These are phyloP conservation scores for Tipula lateralis DNA, from an alignment of 2,888 invertebrate species.

Conservation along the genomic window DNA sequence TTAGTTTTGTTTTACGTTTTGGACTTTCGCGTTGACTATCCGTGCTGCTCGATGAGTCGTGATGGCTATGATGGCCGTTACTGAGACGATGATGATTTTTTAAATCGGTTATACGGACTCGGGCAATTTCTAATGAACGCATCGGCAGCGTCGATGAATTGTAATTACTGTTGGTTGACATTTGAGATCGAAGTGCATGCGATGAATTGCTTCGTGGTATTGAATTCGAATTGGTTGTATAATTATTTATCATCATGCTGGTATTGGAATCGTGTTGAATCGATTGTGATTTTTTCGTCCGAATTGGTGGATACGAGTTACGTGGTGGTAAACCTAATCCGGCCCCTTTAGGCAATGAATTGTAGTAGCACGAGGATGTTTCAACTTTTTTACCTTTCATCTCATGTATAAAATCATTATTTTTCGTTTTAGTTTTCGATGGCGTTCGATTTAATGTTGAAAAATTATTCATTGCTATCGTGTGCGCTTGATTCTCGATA, in stretches of 20 bases:
- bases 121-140: constrained; percentile 47
- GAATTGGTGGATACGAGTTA: constrained; percentile 59
- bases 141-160: constrained; percentile 41
- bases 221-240: constrained; percentile 46
- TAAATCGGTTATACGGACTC: constrained; percentile 47
- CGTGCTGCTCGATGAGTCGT: constrained; percentile 47
- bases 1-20: constrained; percentile 48
- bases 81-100: constrained; percentile 43
- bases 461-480: constrained; percentile 30
- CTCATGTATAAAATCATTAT: constrained; percentile 47
- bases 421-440: constrained; percentile 36
- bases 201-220: constrained; percentile 61
- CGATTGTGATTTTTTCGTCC: constrained; percentile 53
- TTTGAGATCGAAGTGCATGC: constrained; percentile 52
- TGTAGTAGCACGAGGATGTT: constrained; percentile 41
- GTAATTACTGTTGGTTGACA: constrained; percentile 32
- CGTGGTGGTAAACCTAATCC: constrained; percentile 58
- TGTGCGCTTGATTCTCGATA: constrained; percentile 25
- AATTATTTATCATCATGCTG: constrained; percentile 46
- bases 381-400: constrained; percentile 47
- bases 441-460: constrained; percentile 37
- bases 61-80: constrained; percentile 40
- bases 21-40: constrained; percentile 56
- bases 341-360: constrained; percentile 48
- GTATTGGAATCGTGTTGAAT: constrained; percentile 43